phyloP scores from a whole-genome alignment of 2,113 vertebrate species.

The Oriolus oriolus region DNA sequence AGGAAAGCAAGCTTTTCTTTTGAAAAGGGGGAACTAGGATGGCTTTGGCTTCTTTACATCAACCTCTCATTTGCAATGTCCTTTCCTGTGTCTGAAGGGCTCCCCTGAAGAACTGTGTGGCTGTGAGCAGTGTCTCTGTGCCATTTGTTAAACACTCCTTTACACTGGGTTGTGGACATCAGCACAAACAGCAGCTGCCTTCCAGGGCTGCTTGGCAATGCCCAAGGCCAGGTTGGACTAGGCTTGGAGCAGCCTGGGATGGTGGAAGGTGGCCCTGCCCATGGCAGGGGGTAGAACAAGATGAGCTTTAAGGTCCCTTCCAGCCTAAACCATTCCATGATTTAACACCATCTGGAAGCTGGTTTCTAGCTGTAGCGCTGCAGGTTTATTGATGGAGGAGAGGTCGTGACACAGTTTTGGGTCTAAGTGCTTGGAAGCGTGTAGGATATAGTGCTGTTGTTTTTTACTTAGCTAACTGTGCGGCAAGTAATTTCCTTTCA shows the following conservation, averaged over 20 bases:
- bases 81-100: not conserved
- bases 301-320: not conserved
- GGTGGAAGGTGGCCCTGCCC: not conserved
- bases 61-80: accelerated
- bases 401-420: not conserved
- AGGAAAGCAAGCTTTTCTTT: not conserved
- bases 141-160: not conserved
- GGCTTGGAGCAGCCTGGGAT: not conserved
- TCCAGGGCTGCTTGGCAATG: not conserved
- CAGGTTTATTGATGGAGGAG: not conserved
- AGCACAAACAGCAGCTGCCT: not conserved
- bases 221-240: not conserved
- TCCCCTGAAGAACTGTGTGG: not conserved
- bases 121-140: not conserved
- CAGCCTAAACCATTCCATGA: not conserved
- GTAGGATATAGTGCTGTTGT: not conserved
- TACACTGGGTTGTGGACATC: accelerated
- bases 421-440: not conserved
- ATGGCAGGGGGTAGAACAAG: not conserved
- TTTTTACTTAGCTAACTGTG: not conserved
- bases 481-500: not conserved
- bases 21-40: not conserved
- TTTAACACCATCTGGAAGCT: not conserved
- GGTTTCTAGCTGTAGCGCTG: not conserved
- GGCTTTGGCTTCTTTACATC: not conserved